Conservation (phyloP, 2,888 invertebrate species). For the Agonopterix subpropinquella region DNA sequence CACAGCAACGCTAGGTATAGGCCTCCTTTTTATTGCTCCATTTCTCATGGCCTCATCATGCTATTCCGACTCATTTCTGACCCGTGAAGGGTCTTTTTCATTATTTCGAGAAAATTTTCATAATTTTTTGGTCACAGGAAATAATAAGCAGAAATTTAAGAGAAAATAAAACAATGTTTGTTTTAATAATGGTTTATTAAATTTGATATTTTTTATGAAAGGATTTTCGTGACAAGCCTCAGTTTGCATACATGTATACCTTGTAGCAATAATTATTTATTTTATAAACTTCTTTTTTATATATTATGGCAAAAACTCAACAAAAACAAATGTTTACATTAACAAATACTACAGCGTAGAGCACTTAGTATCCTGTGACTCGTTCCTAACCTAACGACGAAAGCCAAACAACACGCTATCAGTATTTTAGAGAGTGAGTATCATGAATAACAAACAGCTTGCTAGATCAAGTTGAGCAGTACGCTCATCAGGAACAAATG, state of each 20-base stretch:
- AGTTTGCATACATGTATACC: slow-evolving; percentile 67
- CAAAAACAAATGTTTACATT: slow-evolving; percentile 66
- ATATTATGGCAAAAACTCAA: slow-evolving; percentile 69
- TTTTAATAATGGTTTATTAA: slow-evolving; percentile 67
- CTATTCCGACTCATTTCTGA: no score
- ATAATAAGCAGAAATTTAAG: no score
- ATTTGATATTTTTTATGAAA: slow-evolving; percentile 71
- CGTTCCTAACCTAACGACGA: slow-evolving; percentile 68
- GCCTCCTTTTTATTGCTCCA: no score
- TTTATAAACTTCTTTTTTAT: slow-evolving; percentile 65
- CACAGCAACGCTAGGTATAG: no score
- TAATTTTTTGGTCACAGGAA: no score
- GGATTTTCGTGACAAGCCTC: slow-evolving; percentile 72
- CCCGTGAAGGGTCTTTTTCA: no score
- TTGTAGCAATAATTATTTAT: slow-evolving; percentile 66
- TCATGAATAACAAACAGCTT: slow-evolving; percentile 24
- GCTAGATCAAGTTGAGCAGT: slow-evolving; percentile 20
- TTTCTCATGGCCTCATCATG: no score
- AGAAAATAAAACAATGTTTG: neutral
- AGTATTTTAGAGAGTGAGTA: slow-evolving; percentile 39
- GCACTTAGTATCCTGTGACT: slow-evolving; percentile 53
- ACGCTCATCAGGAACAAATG: neutral
- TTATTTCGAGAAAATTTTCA: no score
- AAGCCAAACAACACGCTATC: slow-evolving; percentile 65
- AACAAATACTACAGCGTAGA: slow-evolving; percentile 58